Conservation (phyloP, 2,888 invertebrate species). For the Cephonodes hylas region DNA sequence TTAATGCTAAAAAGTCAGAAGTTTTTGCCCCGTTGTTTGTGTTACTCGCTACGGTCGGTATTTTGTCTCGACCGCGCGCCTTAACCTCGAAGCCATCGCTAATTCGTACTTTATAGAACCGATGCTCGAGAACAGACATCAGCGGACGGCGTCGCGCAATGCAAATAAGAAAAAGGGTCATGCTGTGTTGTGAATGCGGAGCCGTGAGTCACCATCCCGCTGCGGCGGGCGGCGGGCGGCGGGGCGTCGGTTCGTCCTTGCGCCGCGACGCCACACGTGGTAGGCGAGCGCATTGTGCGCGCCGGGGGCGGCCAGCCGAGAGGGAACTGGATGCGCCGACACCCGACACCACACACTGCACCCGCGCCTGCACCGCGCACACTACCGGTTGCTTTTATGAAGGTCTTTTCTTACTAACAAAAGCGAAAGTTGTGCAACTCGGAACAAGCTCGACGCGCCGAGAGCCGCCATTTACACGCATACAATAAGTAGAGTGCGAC, state of each 20-base stretch:
- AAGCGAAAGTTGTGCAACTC: not conserved
- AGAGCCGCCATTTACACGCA: not conserved
- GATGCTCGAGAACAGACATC: not conserved
- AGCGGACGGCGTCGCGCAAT: slow-evolving; percentile 10
- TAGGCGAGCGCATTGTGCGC: not conserved
- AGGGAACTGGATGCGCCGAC: slow-evolving; percentile 1
- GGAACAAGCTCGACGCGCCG: not conserved
- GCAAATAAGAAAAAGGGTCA: slow-evolving; percentile 16
- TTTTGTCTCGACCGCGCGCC: no score
- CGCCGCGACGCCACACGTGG: not conserved
- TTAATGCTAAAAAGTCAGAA: no score
- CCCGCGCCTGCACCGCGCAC: not conserved
- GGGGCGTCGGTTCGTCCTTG: not conserved
- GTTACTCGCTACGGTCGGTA: no score
- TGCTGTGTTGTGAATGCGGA: not conserved
- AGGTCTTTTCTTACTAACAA: not conserved
- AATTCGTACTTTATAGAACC: no score
- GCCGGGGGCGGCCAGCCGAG: not conserved
- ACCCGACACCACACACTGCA: not conserved
- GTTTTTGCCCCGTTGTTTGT: no score
- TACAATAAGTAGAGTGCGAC: not conserved
- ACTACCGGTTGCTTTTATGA: not conserved
- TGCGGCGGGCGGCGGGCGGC: not conserved
- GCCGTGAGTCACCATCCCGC: slow-evolving; percentile 2
- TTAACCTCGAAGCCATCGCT: no score